phyloP scores from a whole-genome alignment of 2,888 invertebrate species.

The Melitaea athalia region DNA sequence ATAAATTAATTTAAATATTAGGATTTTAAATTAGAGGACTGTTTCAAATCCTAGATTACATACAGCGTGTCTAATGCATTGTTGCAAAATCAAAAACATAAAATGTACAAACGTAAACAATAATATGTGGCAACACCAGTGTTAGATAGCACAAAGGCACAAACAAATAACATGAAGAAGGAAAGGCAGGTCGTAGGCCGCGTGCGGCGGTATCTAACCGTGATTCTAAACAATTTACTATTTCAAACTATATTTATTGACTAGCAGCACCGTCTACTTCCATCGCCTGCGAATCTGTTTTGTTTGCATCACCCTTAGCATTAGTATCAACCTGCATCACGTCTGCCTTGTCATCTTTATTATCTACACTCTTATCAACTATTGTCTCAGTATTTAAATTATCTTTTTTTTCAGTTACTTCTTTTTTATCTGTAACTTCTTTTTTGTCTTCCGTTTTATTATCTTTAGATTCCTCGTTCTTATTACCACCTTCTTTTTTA shows the following conservation, averaged over 20 bases:
- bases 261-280: conserved; percentile 78
- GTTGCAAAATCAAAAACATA: conserved; percentile 70
- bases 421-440: conserved; percentile 33
- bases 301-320: conserved; percentile 49
- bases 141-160: conserved; percentile 62
- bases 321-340: conserved; percentile 47
- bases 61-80: conserved; percentile 52
- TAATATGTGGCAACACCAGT: conserved; percentile 63
- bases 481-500: conserved; percentile 49
- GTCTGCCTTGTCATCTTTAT: conserved; percentile 45
- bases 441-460: conserved; percentile 49
- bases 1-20: conserved; percentile 77
- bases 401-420: conserved; percentile 43
- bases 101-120: conserved; percentile 78
- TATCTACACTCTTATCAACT: conserved; percentile 43
- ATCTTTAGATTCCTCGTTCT: conserved; percentile 48
- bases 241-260: conserved; percentile 74
- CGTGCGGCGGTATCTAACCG: conserved; percentile 52
- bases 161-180: conserved; percentile 59
- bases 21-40: conserved; percentile 64
- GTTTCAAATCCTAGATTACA: conserved; percentile 63
- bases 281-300: conserved; percentile 63
- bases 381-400: conserved; percentile 46
- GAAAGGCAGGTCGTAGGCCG: conserved; percentile 51
- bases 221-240: conserved; percentile 72